A percentile compares a stretch with the other conserved stretches of the same genome.
These are phyloP conservation scores for Ibidorhyncha struthersii DNA, from an alignment of 2,113 vertebrate genomes.

Conservation along the genomic window DNA sequence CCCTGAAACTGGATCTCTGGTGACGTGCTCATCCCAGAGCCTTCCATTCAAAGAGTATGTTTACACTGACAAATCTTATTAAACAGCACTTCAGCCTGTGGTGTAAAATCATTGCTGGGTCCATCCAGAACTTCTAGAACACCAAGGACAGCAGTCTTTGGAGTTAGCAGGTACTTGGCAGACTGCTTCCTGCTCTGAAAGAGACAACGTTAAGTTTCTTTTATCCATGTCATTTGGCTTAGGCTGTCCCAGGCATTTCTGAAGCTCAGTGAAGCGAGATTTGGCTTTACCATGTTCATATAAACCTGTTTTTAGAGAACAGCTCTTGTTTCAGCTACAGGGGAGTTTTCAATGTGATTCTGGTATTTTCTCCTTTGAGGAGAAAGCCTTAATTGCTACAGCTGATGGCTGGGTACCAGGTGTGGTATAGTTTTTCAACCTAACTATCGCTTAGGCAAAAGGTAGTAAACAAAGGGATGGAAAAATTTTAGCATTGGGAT, in stretches of 20 bases:
- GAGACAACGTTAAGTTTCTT: neutral
- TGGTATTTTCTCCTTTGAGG: neutral
- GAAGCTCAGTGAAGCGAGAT: neutral
- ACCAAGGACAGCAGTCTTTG: neutral
- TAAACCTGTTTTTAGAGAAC: neutral
- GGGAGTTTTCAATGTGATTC: neutral
- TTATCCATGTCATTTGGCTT: neutral
- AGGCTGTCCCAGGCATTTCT: neutral
- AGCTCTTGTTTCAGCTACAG: neutral
- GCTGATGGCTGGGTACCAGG: neutral
- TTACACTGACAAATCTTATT: neutral
- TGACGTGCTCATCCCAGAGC: neutral
- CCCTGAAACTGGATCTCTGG: neutral
- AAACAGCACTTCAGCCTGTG: neutral
- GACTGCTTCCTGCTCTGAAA: neutral
- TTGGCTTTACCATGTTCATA: neutral
- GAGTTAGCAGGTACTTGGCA: neutral
- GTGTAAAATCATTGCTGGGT: neutral
- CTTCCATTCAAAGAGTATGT: neutral
- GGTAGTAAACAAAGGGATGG: neutral
- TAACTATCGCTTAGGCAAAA: neutral
- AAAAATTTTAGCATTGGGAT: neutral
- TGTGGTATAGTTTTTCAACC: neutral
- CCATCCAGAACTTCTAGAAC: neutral
- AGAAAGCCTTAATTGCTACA: neutral